Evolutionary conservation across 1,140 invertebrate species (phyloP), one percentile per base, ranked within the genome.

Genomic region (Hycleus cichorii): DNA sequence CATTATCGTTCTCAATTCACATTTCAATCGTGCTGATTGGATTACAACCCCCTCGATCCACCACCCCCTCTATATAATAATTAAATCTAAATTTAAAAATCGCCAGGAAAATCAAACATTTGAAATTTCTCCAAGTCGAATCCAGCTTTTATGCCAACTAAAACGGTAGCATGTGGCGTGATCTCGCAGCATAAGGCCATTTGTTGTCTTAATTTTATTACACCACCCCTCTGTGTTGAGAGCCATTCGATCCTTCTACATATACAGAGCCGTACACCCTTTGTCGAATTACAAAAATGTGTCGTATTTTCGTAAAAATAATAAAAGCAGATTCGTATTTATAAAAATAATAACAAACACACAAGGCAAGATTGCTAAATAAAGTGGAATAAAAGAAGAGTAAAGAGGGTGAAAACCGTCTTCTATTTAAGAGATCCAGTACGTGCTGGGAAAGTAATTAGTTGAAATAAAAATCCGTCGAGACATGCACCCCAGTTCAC

Each of bases 371-470:
- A 32, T 32, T 32, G 32, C 32, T 4, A 32, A 32, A 32, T 32
- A 32, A 32, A 32, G 32, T 32, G 32, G 32, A 32, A 32, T 32
- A 32, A 32, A 32, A 32, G 4, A 32, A 32, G 18, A 18, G 18
- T 18, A 32, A 32, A 32, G 32, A 32, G 32, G n/a, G 45, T 9
- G 18, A 42, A 65, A 65, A 57, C 51, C 43, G 45, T 57, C 49
- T 58, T 57, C 47, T 55, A 59, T 61, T 65, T 51, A 59, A 60
- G 48, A 47, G 51, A 10, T 39, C 8, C 9, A 1, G 53, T 62
- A 68, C 66, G 66, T 68, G 66, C 66, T 58, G 26, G 49, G 59
- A 66, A 66, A 68, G 59, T 68, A 68, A 68, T 68, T 68, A 68
- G 64, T 32, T 56, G 64, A 64, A 64, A 68, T 66, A 68, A 68